Evolutionary conservation across 92 coral and sea anemone genomes (phyloP).

Genomic region (Micromussa lordhowensis): DNA sequence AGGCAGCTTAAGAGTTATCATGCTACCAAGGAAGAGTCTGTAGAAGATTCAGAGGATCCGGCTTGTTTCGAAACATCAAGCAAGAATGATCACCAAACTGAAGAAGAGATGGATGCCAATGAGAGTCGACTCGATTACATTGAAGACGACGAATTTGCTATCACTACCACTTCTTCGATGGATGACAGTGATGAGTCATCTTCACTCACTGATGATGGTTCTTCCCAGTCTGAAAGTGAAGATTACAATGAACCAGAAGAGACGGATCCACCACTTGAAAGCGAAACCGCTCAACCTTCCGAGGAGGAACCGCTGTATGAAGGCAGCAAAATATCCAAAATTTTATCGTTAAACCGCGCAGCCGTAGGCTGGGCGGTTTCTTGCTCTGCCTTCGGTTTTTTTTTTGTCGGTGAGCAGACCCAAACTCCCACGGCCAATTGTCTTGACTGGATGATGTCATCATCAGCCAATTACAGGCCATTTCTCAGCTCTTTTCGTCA

Average conservation of each 20-base stretch:
- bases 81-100: constrained; percentile 7
- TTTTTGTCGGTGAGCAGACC: too few species aligned
- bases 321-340: constrained; percentile 59
- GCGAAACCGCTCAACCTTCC: neutral
- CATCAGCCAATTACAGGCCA: too few species aligned
- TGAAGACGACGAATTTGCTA: neutral
- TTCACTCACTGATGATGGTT: too few species aligned
- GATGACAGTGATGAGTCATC: neutral
- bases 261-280: neutral
- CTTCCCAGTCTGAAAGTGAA: too few species aligned
- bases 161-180: constrained; percentile 23
- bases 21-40: neutral
- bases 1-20: constrained; percentile 45
- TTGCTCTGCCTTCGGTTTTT: too few species aligned
- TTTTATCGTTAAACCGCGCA: constrained; percentile 39
- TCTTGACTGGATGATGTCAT: too few species aligned
- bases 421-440: too few species aligned
- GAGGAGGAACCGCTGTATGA: constrained; percentile 42
- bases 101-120: neutral
- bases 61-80: neutral
- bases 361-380: too few species aligned
- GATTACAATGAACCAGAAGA: too few species aligned
- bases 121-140: too few species aligned
- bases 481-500: constrained; percentile 42
- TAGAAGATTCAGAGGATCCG: neutral